Evolutionary conservation across 2,888 invertebrate genomes (phyloP).

Genomic region (Epinotia ramella): DNA sequence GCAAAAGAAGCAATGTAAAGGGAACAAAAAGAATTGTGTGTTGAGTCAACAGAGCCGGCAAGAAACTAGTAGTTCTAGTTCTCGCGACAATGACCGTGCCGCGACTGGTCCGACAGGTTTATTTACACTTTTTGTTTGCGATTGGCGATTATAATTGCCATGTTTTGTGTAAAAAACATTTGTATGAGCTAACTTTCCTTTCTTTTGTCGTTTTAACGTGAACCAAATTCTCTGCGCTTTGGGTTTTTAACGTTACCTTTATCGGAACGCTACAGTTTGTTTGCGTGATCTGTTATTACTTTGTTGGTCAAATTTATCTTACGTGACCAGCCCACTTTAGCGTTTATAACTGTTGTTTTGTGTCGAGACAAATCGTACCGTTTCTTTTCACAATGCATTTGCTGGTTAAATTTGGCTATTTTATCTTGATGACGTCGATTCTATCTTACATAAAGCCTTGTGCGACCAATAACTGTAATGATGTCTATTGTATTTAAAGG

Average conservation of each 20-base stretch:
- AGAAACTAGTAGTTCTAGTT: constrained; percentile 61
- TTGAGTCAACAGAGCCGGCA: constrained; percentile 47
- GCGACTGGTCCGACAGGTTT: constrained; percentile 70
- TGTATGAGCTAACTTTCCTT: constrained; percentile 41
- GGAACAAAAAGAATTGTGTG: constrained; percentile 50
- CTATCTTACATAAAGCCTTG: constrained; percentile 37
- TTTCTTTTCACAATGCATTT: constrained; percentile 30
- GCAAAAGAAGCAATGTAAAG: constrained; percentile 47
- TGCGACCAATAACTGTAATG: constrained; percentile 24
- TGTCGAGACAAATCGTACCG: constrained; percentile 32
- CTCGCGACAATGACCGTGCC: constrained; percentile 72
- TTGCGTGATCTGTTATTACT: constrained; percentile 37
- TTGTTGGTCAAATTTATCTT: constrained; percentile 29
- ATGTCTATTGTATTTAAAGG: constrained; percentile 23
- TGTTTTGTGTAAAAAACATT: constrained; percentile 44
- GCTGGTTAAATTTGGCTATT: constrained; percentile 29
- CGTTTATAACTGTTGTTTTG: constrained; percentile 38
- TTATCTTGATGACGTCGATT: constrained; percentile 29
- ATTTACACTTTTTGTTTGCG: constrained; percentile 59
- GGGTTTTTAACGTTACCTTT: constrained; percentile 23
- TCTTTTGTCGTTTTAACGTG: constrained; percentile 39
- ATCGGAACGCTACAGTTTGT: constrained; percentile 16
- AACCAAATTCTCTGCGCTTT: constrained; percentile 28
- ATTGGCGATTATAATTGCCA: constrained; percentile 46
- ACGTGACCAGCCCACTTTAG: constrained; percentile 38